Conservation (phyloP, 1,140 invertebrate genomes). For the Fopius arisanus region DNA sequence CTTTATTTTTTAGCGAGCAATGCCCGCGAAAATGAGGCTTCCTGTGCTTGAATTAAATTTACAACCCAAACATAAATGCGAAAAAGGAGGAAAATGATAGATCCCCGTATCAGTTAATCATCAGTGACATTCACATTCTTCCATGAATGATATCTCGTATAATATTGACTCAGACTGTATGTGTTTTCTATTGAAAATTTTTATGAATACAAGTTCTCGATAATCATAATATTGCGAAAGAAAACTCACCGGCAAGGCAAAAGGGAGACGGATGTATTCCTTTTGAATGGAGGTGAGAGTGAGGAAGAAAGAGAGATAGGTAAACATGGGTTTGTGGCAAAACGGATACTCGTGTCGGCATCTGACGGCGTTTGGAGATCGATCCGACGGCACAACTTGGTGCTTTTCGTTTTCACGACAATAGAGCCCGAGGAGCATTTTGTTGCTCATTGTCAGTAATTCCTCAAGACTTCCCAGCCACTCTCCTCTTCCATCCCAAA, state of each 20-base stretch:
- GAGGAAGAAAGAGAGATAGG: constrained; percentile 6
- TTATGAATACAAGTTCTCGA: constrained; percentile 15
- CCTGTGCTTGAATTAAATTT: too few relatives aligned
- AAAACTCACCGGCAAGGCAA: neutral
- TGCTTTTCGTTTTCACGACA: constrained; percentile 8
- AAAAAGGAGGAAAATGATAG: too few relatives aligned
- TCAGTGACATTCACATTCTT: neutral
- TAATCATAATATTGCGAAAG: constrained; percentile 18
- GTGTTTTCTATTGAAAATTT: constrained; percentile 8
- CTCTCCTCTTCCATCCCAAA: neutral
- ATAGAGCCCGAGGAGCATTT: constrained; percentile 26
- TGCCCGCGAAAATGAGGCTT: too few relatives aligned
- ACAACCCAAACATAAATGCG: too few relatives aligned
- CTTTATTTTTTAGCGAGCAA: too few relatives aligned
- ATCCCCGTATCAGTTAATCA: neutral
- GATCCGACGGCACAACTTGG: constrained; percentile 15
- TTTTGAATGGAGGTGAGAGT: neutral
- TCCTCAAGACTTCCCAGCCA: constrained; percentile 13
- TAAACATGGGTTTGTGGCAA: constrained; percentile 10
- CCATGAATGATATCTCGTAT: constrained; percentile 2
- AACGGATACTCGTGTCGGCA: constrained; percentile 44
- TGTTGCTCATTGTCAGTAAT: constrained; percentile 31
- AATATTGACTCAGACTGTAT: constrained; percentile 15
- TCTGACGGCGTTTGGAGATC: constrained; percentile 36
- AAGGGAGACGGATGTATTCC: neutral